Evolutionary conservation across 2,888 invertebrate genomes (phyloP).

Genomic region (Agapetus fuscipes): DNA sequence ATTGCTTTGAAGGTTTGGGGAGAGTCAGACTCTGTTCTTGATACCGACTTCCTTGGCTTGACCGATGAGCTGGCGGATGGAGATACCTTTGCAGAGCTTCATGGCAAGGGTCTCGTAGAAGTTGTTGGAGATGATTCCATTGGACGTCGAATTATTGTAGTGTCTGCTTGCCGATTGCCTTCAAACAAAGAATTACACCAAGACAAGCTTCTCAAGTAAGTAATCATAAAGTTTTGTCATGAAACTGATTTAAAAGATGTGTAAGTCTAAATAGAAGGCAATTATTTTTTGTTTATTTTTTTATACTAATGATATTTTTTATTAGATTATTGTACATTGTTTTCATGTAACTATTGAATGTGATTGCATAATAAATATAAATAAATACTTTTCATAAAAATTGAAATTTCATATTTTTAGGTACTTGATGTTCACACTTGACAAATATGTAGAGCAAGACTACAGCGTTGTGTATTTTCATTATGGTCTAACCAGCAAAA

Average conservation of each 20-base stretch:
- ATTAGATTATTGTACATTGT: not conserved
- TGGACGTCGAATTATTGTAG: slow-evolving; percentile 91
- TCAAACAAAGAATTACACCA: slow-evolving; percentile 67
- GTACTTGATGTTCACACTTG: slow-evolving; percentile 87
- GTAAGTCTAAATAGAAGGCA: not conserved
- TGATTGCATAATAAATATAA: no score
- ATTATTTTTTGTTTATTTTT: slow-evolving; percentile 1
- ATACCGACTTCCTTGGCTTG: slow-evolving; percentile 12
- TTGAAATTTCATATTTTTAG: no score
- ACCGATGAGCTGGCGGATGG: slow-evolving; percentile 25
- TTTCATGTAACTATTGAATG: no score
- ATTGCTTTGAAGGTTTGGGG: slow-evolving; percentile 22
- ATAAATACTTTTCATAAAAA: no score
- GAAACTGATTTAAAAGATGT: no score
- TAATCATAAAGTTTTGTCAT: slow-evolving; percentile 1
- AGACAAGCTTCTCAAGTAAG: slow-evolving; percentile 35
- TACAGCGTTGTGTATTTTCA: slow-evolving; percentile 98
- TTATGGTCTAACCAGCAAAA: slow-evolving; percentile 88
- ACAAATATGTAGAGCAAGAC: slow-evolving; percentile 97
- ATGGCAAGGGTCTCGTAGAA: slow-evolving; percentile 40
- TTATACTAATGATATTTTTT: not conserved
- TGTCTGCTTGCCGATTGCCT: slow-evolving; percentile 82
- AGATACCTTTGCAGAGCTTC: slow-evolving; percentile 32
- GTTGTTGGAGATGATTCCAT: slow-evolving; percentile 57
- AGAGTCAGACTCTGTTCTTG: slow-evolving; percentile 13